Evolutionary conservation across 2,113 vertebrate species (phyloP).

Genomic region (Gymnorhina tibicen): DNA sequence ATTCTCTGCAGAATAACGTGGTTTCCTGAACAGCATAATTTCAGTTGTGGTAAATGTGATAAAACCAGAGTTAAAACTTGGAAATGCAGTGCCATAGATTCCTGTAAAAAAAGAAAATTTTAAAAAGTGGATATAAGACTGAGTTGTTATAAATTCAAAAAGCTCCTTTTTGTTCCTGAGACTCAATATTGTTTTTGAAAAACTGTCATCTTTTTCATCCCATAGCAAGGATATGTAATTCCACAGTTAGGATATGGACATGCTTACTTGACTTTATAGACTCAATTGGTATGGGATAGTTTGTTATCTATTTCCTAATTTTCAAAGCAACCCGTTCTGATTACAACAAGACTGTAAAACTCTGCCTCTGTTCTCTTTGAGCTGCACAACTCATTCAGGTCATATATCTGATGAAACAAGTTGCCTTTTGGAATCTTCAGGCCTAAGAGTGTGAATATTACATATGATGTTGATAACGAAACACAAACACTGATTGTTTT

Average conservation of each 20-base stretch:
- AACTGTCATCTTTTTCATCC: not conserved
- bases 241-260: not conserved
- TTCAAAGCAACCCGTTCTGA: not conserved
- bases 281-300: fast-evolving
- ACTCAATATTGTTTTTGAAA: not conserved
- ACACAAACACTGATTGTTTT: not conserved
- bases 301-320: not conserved
- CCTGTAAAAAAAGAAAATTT: not conserved
- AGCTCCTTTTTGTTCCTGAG: fast-evolving
- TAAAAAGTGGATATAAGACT: not conserved
- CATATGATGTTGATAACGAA: not conserved
- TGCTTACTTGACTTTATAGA: not conserved
- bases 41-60: not conserved
- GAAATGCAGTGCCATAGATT: not conserved
- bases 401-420: not conserved
- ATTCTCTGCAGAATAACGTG: not conserved
- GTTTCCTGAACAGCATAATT: not conserved
- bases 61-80: not conserved
- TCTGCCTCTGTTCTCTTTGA: not conserved
- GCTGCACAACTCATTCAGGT: not conserved
- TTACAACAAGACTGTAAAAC: not conserved
- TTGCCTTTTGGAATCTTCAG: not conserved
- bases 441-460: not conserved
- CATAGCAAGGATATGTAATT: not conserved
- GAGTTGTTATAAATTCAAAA: not conserved